Evolutionary conservation across 2,888 invertebrate genomes (phyloP), one percentile per base, ranked within the genome.

Genomic region (Tanytarsus gracilentus): DNA sequence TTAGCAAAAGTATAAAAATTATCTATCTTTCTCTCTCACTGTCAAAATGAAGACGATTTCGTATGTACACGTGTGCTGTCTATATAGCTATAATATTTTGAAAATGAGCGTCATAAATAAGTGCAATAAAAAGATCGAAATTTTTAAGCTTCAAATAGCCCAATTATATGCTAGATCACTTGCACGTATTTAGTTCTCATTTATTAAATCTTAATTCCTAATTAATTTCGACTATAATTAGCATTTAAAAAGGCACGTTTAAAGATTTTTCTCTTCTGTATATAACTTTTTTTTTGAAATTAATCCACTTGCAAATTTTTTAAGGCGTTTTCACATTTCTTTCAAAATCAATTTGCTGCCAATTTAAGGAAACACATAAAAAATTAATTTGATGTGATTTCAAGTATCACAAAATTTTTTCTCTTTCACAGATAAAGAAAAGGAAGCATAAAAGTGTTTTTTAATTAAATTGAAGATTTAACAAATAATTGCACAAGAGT

Each of bases 161-260:
- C 39, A 39, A 39, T 39, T 25, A 39, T 40, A n/a, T 14, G 39
- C 25, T 53, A 30, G 39, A 36, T 30, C 23, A 25, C 40, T 55
- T 55, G 55, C 55, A 55, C 48, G 27, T 44, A 40, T 48, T 29
- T 58, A 18, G 9, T 23, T 18, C 30, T 21, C 40, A n/a, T 11
- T 40, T 40, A 33, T 14, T 23, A 40, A 39, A 23, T 44, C 27
- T 40, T 58, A 48, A 58, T 48, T 58, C 14, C 49, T 49, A 39
- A 27, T 44, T 58, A 58, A 48, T 30, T 27, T 58, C 58, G 48
- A n/a, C 30, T 58, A 58, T 23, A 58, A 44, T 48, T 48, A 58
- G 11, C 23, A 40, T 40, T 40, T 40, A 21, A 55, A 39, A 58
- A 58, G 58, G 58, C 58, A 58, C 58, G 26, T 39, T 58, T 56